Percentiles rank a stretch among this genome's conserved stretches.
These are phyloP conservation scores for Pantherophis vulpinus DNA, from an alignment of 2,797 vertebrate genomes.

Conservation along the genomic window DNA sequence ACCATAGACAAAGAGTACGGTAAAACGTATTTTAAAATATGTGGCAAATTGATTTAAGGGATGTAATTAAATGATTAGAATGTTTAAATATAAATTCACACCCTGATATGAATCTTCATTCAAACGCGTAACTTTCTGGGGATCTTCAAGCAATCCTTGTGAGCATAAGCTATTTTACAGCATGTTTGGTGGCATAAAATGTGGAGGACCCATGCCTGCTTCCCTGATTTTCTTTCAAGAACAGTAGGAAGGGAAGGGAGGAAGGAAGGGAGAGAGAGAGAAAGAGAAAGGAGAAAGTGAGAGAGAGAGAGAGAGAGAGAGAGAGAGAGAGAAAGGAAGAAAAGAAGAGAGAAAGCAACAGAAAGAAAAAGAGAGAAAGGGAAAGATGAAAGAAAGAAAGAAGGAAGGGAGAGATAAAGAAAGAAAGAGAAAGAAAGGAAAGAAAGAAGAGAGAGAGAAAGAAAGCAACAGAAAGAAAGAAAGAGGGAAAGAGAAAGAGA, in stretches of 20 bases:
- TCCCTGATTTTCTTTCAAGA: background rate
- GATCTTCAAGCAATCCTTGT: background rate
- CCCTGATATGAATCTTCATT: background rate
- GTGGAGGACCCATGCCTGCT: background rate
- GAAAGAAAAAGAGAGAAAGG: no score
- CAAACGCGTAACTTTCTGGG: background rate
- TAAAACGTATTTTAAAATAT: background rate
- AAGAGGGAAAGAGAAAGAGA: no score
- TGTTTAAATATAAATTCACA: background rate
- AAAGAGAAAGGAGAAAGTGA: accelerated
- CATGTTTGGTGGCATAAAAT: background rate
- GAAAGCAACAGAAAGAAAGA: no score
- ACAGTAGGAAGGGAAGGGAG: no score
- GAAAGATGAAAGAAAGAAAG: no score
- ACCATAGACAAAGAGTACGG: background rate
- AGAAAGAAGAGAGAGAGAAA: no score
- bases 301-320: no score
- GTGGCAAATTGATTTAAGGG: background rate
- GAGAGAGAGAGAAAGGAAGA: accelerated
- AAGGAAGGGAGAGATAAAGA: no score
- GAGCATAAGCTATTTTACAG: background rate
- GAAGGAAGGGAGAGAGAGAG: no score
- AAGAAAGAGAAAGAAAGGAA: no score
- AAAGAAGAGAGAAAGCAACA: accelerated
- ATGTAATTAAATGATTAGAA: background rate